Percentiles rank a stretch among this genome's conserved stretches.
phyloP scores from a whole-genome alignment of 2,888 invertebrate species.

The Apotomis betuletana region DNA sequence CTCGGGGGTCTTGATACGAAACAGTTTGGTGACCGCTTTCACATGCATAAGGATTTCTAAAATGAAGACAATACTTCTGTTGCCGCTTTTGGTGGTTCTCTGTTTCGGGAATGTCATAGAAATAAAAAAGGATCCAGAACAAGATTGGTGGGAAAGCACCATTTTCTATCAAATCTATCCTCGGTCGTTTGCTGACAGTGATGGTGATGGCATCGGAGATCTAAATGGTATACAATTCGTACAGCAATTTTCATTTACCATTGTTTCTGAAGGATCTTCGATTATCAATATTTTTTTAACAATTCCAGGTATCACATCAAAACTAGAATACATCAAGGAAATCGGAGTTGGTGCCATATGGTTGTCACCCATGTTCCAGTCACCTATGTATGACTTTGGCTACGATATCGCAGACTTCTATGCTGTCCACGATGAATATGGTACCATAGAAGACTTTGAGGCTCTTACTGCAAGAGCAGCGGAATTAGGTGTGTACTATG shows the following conservation, averaged over 20 bases:
- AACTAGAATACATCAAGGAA: conserved; percentile 85
- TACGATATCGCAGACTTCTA: conserved; percentile 90
- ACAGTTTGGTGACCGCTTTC: conserved; percentile 16
- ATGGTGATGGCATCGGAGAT: conserved; percentile 89
- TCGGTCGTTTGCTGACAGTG: conserved; percentile 89
- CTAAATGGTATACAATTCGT: conserved; percentile 70
- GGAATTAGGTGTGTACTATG: conserved; percentile 65
- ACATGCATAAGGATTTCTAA: background rate
- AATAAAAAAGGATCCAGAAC: conserved; percentile 52
- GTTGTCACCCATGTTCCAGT: conserved; percentile 88
- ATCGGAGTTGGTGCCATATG: conserved; percentile 87
- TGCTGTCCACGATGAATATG: conserved; percentile 87
- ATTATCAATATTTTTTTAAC: background rate
- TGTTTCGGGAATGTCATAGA: conserved; percentile 53
- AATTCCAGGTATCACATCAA: conserved; percentile 82
- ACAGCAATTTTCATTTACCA: background rate
- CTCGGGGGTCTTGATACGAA: conserved; percentile 6
- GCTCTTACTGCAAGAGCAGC: conserved; percentile 78
- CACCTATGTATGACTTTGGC: conserved; percentile 91
- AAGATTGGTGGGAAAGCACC: conserved; percentile 90
- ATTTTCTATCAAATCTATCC: conserved; percentile 92
- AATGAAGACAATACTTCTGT: conserved; percentile 60
- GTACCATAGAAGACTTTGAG: conserved; percentile 88
- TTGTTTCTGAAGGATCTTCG: background rate
- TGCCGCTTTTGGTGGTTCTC: conserved; percentile 56